Conservation (phyloP, 64 coral and sea anemone genomes). For the Astreopora myriophthalma region DNA sequence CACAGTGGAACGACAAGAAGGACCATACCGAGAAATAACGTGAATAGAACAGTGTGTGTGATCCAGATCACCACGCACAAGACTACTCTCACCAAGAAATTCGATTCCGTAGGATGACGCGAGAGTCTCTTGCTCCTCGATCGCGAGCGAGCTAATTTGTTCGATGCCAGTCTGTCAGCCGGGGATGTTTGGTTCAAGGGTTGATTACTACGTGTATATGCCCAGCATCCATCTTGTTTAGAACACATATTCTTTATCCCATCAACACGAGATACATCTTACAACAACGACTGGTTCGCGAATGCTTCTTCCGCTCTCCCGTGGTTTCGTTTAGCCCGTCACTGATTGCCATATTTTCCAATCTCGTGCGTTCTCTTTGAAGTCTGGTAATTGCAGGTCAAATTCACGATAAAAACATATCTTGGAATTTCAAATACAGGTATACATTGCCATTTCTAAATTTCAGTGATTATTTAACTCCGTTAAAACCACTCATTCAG, state of each 20-base stretch:
- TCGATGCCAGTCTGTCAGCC: not conserved
- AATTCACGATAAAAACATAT: not conserved
- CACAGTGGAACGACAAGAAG: conserved; percentile 65
- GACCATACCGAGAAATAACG: conserved; percentile 36
- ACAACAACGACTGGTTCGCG: not conserved
- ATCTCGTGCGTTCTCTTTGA: too few species aligned
- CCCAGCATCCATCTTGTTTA: conserved; percentile 28
- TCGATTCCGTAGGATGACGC: conserved; percentile 78
- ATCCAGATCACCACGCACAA: conserved; percentile 38
- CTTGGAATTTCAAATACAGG: not conserved
- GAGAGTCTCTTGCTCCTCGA: conserved; percentile 65
- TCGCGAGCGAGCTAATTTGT: not conserved
- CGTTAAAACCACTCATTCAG: not conserved
- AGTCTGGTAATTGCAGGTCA: too few species aligned
- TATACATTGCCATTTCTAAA: not conserved
- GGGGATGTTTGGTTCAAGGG: conserved; percentile 21
- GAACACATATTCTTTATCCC: conserved; percentile 9
- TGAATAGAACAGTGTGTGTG: conserved; percentile 60
- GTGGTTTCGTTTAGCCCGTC: not conserved
- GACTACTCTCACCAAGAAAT: conserved; percentile 60
- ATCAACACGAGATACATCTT: not conserved
- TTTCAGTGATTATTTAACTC: not conserved
- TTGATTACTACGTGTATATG: conserved; percentile 13
- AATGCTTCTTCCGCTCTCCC: not conserved
- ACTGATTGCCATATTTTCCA: conserved; percentile 4